Evolutionary conservation across 2,797 vertebrate species (phyloP).

Genomic region (Epinephelus coioides): DNA sequence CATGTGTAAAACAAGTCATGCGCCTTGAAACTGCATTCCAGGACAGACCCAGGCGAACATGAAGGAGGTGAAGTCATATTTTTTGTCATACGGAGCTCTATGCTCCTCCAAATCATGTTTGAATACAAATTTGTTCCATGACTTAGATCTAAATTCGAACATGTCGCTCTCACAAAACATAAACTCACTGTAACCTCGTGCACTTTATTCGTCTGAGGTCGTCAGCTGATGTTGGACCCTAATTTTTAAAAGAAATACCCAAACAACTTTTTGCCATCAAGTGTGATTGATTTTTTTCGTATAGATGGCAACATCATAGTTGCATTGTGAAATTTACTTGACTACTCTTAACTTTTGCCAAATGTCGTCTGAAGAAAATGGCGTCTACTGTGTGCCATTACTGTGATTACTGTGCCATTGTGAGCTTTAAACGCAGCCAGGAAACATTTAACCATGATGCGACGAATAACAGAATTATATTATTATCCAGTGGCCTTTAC

Average conservation of each 20-base stretch:
- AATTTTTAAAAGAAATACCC: conserved; percentile 18
- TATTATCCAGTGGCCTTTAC: conserved; percentile 78
- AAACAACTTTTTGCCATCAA: conserved; percentile 22
- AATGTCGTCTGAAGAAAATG: conserved; percentile 66
- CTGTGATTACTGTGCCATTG: conserved; percentile 73
- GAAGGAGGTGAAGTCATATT: not conserved
- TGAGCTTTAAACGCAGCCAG: conserved; percentile 66
- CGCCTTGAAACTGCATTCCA: conserved; percentile 35
- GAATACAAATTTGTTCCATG: not conserved
- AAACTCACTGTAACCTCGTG: conserved; percentile 33
- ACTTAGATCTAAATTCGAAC: conserved; percentile 30
- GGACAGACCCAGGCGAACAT: not conserved
- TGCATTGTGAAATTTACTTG: conserved; percentile 62
- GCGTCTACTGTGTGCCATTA: conserved; percentile 53
- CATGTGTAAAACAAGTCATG: conserved; percentile 11
- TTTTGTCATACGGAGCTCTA: not conserved
- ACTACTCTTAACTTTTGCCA: conserved; percentile 70
- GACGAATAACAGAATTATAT: conserved; percentile 54
- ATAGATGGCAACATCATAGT: conserved; percentile 34
- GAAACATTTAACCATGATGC: conserved; percentile 38
- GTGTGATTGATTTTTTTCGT: conserved; percentile 38
- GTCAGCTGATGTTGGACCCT: conserved; percentile 27
- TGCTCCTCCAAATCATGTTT: not conserved
- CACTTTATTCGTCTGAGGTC: conserved; percentile 70
- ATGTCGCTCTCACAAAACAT: conserved; percentile 11